phyloP scores from a whole-genome alignment of 2,113 vertebrate genomes.

The Leucoraja erinaceus region DNA sequence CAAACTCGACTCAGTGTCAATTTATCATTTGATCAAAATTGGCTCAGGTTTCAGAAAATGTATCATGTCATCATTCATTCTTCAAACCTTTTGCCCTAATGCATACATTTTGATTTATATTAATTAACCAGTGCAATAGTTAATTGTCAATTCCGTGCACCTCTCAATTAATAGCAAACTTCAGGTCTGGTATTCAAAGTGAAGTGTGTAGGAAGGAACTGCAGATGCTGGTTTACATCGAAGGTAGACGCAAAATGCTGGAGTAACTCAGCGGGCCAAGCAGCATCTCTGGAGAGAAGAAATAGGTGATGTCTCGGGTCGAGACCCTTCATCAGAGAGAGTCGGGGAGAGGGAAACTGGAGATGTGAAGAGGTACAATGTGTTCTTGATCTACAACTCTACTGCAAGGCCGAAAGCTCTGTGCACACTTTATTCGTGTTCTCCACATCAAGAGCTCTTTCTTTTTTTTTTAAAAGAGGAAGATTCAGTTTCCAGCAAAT shows the following conservation, averaged over 20 bases:
- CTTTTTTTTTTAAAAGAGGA: neutral
- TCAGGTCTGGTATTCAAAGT: neutral
- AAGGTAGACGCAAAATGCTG: no score
- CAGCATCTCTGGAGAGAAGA: no score
- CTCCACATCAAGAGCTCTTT: neutral
- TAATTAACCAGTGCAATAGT: neutral
- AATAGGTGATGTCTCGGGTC: no score
- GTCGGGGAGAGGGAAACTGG: no score
- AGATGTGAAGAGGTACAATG: no score
- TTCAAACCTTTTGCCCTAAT: neutral
- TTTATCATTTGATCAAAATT: neutral
- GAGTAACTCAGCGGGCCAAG: no score
- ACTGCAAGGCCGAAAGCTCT: neutral
- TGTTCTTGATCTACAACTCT: neutral
- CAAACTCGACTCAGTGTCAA: no score
- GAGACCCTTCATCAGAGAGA: no score
- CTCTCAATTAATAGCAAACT: neutral
- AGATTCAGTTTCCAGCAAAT: slow-evolving; percentile 5
- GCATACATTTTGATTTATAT: neutral
- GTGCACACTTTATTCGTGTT: neutral
- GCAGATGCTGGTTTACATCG: no score
- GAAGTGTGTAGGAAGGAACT: no score
- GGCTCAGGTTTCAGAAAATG: neutral
- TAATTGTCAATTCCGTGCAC: neutral
- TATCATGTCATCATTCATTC: neutral